Evolutionary conservation across 2,113 vertebrate species (phyloP), one percentile per base, ranked within the genome.

Genomic region (Petromus typicus): DNA sequence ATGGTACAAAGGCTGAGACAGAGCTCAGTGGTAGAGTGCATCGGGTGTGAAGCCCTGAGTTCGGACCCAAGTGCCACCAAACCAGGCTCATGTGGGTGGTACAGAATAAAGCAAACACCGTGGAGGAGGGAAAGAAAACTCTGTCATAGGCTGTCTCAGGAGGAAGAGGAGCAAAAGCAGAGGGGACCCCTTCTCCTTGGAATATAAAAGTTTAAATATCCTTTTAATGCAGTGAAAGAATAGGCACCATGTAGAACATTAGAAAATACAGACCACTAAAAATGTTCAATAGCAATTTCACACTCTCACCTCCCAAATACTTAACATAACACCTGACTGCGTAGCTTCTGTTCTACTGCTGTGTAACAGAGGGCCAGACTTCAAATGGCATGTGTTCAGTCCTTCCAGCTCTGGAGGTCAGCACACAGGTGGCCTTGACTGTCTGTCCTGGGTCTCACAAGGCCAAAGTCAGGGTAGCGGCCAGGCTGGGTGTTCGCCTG

Each of bases 191-290:
- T 43, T 32, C 45, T 40, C 61, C 37, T 1, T 3, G 27, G 12
- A 48, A 80, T 81, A 81, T 59, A 40, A 94, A 94, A 81, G 85
- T 54, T 17, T 1, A 18, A 61, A 73, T 86, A 87, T 56, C 69
- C 30, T 75, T 75, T 95, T 69, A 84, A 84, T 75, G 76, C 30
- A 92, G 87, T 12, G 7, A 69, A 54, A 81, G 59, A 80, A 84
- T 30, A 69, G 59, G 37, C 37, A 79, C 10, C 84, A 45, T 23
- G 23, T 25, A 78, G 63, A 71, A 56, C 43, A 32, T 73, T 66
- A 93, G 80, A 86, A 95, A 93, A 83, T 59, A 86, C 10, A 96
- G 51, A 76, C n/a, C 32, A 94, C 84, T n/a, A n/a, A 69, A 95
- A 92, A 83, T 43, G 37, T 85, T 91, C 45, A 75, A 96, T 84